phyloP scores from a whole-genome alignment of 2,888 invertebrate genomes.

The Actias luna region DNA sequence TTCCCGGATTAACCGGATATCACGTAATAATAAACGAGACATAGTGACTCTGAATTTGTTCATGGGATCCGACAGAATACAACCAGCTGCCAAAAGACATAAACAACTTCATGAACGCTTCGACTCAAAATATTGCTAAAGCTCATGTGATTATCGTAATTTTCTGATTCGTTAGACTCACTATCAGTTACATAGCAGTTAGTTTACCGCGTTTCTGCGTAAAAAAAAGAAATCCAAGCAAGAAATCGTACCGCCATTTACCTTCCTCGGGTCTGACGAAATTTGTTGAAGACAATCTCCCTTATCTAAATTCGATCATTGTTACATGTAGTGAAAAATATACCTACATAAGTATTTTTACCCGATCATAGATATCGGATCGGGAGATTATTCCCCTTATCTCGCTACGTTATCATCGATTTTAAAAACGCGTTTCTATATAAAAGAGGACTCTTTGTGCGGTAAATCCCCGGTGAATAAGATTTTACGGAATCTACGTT shows the following conservation, averaged over 20 bases:
- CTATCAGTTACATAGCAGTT: no score
- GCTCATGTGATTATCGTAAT: no score
- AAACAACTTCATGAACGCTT: no score
- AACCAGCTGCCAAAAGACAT: no score
- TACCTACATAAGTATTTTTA: conserved; percentile 11
- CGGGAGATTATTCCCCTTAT: conserved; percentile 37
- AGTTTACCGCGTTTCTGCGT: no score
- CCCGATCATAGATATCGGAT: conserved; percentile 29
- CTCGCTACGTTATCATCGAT: conserved; percentile 22
- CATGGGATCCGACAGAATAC: no score
- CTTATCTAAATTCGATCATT: conserved; percentile 18
- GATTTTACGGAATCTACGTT: neutral
- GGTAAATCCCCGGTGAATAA: neutral
- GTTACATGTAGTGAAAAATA: conserved; percentile 18
- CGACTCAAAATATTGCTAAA: no score
- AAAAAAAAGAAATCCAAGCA: neutral
- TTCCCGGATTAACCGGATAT: no score
- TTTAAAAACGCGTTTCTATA: conserved; percentile 1
- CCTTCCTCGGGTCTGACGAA: conserved; percentile 18
- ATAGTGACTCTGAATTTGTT: no score
- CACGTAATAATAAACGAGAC: no score
- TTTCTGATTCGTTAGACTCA: no score
- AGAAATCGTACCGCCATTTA: neutral
- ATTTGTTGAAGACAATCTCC: conserved; percentile 34
- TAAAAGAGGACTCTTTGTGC: neutral